Base-by-base conservation (phyloP, 1,140 invertebrate species). In the Drosophila quadrilineata region DNA sequence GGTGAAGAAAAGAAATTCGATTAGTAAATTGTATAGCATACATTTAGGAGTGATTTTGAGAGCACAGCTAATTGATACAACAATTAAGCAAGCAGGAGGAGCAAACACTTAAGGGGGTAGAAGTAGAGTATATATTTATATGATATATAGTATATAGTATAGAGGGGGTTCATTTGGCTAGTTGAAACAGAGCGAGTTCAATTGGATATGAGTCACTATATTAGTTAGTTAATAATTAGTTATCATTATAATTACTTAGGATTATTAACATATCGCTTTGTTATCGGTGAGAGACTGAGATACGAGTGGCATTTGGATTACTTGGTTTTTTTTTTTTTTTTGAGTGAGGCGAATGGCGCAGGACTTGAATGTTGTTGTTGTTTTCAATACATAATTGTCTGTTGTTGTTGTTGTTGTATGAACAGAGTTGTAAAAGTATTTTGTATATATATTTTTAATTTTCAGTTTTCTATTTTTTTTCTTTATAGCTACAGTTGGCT, bases 161-260 rank as follows among this genome's bases (percentile, higher is more conserved):
- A 21, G 26, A 29, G 22, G 17, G 50, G 58, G 33, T 64, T 57
- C 26, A 41, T 64, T 49, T 45, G 48, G 48, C 46, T 66, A 50
- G 67, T 77, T 77, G 60, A 79, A 68, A 80, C 77, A 79, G 76
- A 87, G 82, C 82, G 82, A 87, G 82, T 87, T 87, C 82, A 87
- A 87, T 87, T 87, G 82, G 82, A 82, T 77, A 84, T 87, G 82
- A 87, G 53, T 66, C 75, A 71, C 63, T 54, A 46, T 60, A 43
- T 43, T 64, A 50, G 57, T 33, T 66, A 72, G 69, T 57, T 60
- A 19, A 46, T 67, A 21, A 75, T 57, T 65, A 73, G n/a, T 82
- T 56, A 59, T 62, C 68, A 60, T 43, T 80, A 40, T 58, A 60
- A 70, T 69, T 71, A 71, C 48, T 76, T 48, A 48, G 16, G 29